Conservation (phyloP, 1,140 invertebrate species). For the Lasioglossum albipes region DNA sequence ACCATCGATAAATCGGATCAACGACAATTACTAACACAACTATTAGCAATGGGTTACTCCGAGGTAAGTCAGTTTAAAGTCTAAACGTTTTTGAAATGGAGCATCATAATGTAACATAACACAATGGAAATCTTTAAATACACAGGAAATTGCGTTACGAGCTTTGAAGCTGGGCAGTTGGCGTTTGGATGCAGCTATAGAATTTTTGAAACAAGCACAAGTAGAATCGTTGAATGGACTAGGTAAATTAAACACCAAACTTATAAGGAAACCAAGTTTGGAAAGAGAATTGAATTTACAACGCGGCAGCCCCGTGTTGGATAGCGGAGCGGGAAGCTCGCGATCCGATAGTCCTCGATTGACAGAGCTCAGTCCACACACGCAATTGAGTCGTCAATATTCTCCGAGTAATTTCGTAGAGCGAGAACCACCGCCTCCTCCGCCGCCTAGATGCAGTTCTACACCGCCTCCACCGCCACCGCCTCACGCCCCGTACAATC, state of each 20-base stretch:
- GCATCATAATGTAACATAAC: no score
- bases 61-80: slow-evolving; percentile 79
- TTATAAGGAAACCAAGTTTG: slow-evolving; percentile 92
- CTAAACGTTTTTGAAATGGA: background rate
- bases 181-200: slow-evolving; percentile 85
- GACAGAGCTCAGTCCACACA: slow-evolving; percentile 79
- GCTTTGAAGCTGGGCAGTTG: slow-evolving; percentile 86
- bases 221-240: slow-evolving; percentile 82
- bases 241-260: slow-evolving; percentile 85
- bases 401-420: slow-evolving; percentile 80
- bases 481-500: slow-evolving; percentile 80
- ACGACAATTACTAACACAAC: slow-evolving; percentile 82
- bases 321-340: slow-evolving; percentile 92
- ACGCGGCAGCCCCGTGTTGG: slow-evolving; percentile 90
- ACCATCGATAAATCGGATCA: slow-evolving; percentile 77
- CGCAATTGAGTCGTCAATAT: slow-evolving; percentile 80
- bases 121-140: slow-evolving; percentile 29
- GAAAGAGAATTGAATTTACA: slow-evolving; percentile 88
- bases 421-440: slow-evolving; percentile 86
- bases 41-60: slow-evolving; percentile 84
- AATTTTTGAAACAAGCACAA: slow-evolving; percentile 85
- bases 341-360: slow-evolving; percentile 92
- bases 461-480: slow-evolving; percentile 88
- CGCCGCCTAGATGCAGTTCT: slow-evolving; percentile 83
- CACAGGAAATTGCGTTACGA: slow-evolving; percentile 84